Percentiles rank a stretch among this genome's conserved stretches.
Evolutionary conservation across 23 tunicate species (phyloP).

Genomic region (Trididemnum miniatum): DNA sequence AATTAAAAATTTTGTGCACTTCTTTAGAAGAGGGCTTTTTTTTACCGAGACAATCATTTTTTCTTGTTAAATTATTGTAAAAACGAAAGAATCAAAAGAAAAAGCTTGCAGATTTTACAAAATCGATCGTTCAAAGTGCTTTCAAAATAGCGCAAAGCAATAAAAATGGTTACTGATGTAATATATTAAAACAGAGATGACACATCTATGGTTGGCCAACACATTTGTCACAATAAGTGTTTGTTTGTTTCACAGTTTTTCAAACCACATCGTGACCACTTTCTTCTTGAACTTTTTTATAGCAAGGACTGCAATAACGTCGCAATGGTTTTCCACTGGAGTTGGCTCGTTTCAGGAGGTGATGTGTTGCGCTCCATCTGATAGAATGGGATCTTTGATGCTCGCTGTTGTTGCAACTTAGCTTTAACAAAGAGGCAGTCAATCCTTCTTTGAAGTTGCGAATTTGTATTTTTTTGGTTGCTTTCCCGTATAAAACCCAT

Average conservation of each 20-base stretch:
- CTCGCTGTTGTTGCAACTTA: constrained; percentile 17
- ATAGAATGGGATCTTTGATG: constrained; percentile 8
- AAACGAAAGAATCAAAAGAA: not conserved
- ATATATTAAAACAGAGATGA: not conserved
- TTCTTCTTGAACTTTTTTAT: constrained; percentile 11
- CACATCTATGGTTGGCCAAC: not conserved
- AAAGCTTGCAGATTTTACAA: not conserved
- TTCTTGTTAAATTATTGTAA: not conserved
- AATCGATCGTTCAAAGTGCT: not conserved
- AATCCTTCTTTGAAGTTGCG: constrained; percentile 18
- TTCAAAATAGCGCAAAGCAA: constrained; percentile 16
- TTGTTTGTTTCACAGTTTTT: constrained; percentile 1
- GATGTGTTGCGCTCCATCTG: constrained; percentile 9
- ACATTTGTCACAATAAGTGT: constrained; percentile 9
- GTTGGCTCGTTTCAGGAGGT: too few relatives aligned
- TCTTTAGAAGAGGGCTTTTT: not conserved
- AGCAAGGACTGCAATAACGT: constrained; percentile 20
- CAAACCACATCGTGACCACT: constrained; percentile 12
- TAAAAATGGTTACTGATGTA: constrained; percentile 13
- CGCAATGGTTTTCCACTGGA: constrained; percentile 10
- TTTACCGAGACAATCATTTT: constrained; percentile 21
- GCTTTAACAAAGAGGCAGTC: constrained; percentile 11
- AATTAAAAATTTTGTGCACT: constrained; percentile 25
- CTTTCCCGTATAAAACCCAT: constrained; percentile 17
- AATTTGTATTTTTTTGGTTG: constrained; percentile 2